Evolutionary conservation across 2,113 vertebrate genomes (phyloP).

Genomic region (Pan troglodytes): DNA sequence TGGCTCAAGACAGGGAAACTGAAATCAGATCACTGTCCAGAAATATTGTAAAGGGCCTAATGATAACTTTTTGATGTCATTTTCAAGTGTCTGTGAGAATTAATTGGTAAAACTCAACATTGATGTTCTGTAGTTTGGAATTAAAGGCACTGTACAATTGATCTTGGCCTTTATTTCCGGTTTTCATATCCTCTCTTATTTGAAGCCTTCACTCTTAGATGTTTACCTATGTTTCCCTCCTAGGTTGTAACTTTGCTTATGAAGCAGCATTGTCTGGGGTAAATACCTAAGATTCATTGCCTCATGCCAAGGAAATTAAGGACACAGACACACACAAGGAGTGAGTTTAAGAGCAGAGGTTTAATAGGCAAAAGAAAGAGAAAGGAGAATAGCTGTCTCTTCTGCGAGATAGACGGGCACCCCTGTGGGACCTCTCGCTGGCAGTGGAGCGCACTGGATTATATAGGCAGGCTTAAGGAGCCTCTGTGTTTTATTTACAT

Average conservation of each 20-base stretch:
- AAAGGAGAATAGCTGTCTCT: too few relatives aligned
- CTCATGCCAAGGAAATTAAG: too few relatives aligned
- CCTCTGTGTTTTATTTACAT: too few relatives aligned
- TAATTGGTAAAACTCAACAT: background rate
- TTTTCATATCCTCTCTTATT: background rate
- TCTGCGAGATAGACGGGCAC: too few relatives aligned
- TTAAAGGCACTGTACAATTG: background rate
- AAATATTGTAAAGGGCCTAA: background rate
- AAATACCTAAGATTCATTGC: too few relatives aligned
- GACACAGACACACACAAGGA: too few relatives aligned
- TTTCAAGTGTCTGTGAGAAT: background rate
- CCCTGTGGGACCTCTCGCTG: too few relatives aligned
- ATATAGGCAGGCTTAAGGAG: too few relatives aligned
- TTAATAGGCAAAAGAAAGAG: too few relatives aligned
- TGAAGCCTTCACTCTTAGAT: background rate
- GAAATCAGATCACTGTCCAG: background rate
- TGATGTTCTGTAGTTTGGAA: background rate
- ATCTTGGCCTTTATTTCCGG: background rate
- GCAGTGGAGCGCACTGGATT: too few relatives aligned
- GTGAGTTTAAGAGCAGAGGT: too few relatives aligned
- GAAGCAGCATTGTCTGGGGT: too few relatives aligned
- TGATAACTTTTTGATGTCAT: background rate
- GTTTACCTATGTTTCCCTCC: background rate
- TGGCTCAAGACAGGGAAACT: background rate
- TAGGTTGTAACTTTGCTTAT: background rate